Percentiles rank a stretch among this genome's conserved stretches.
These are phyloP conservation scores for Danionella cerebrum DNA, from an alignment of 2,113 vertebrate genomes.

Conservation along the genomic window DNA sequence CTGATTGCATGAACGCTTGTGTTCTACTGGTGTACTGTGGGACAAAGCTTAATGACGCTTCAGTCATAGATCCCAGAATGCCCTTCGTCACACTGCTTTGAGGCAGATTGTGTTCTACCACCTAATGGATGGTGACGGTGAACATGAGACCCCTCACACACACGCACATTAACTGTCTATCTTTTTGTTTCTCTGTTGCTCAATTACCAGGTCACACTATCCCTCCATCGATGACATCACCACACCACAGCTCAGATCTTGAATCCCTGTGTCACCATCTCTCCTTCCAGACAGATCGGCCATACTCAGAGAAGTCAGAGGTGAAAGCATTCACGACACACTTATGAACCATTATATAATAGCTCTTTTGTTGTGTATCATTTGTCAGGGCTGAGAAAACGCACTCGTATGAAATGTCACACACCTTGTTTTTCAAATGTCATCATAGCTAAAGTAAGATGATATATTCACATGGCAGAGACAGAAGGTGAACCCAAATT, in stretches of 20 bases:
- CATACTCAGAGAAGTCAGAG: slow-evolving; percentile 18
- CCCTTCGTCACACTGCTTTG: slow-evolving; percentile 20
- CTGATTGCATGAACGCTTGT: not conserved
- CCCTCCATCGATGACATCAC: slow-evolving; percentile 37
- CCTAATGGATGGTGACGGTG: slow-evolving; percentile 35
- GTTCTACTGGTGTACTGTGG: not conserved
- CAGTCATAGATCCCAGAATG: slow-evolving; percentile 25
- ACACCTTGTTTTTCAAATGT: not conserved
- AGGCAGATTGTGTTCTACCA: slow-evolving; percentile 34
- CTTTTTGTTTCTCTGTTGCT: not conserved
- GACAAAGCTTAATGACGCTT: slow-evolving; percentile 32
- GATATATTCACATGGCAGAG: not conserved
- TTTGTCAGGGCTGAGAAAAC: too few species aligned
- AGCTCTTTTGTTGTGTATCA: not conserved
- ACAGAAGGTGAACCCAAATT: too few species aligned
- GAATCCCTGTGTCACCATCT: slow-evolving; percentile 28
- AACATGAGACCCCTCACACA: slow-evolving; percentile 26
- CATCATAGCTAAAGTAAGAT: not conserved
- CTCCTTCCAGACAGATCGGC: not conserved
- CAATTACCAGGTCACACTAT: slow-evolving; percentile 28
- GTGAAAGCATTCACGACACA: not conserved
- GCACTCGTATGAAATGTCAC: too few species aligned
- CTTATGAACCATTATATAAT: not conserved
- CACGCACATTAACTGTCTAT: slow-evolving; percentile 5
- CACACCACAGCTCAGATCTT: slow-evolving; percentile 27